phyloP scores from a whole-genome alignment of 2,888 invertebrate species.

The Macrosoma leucophasiata region DNA sequence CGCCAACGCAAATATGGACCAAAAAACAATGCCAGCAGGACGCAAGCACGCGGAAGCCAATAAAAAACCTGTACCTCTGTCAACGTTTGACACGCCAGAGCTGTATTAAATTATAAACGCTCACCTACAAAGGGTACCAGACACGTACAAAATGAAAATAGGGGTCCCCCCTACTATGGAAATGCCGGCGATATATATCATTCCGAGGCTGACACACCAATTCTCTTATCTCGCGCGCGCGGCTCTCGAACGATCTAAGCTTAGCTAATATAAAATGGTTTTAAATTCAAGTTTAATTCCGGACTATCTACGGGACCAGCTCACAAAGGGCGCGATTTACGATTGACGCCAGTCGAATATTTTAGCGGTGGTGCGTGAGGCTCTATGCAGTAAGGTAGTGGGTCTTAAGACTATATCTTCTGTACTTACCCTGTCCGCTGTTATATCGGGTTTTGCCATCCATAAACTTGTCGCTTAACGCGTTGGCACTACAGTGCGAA shows the following conservation, averaged over 20 bases:
- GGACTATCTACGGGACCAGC: conserved; percentile 62
- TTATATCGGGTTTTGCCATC: no score
- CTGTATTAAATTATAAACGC: conserved; percentile 59
- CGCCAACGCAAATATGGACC: no score
- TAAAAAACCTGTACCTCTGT: conserved; percentile 29
- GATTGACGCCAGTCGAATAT: conserved; percentile 70
- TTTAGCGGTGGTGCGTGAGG: conserved; percentile 39
- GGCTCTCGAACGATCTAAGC: conserved; percentile 74
- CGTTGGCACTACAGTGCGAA: no score
- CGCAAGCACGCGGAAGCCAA: no score
- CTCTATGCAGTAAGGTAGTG: conserved; percentile 27
- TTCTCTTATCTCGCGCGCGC: conserved; percentile 86
- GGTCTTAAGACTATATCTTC: no score
- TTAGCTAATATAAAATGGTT: conserved; percentile 77
- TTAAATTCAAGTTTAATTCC: conserved; percentile 76
- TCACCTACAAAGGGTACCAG: conserved; percentile 55
- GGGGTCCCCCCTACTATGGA: conserved; percentile 77
- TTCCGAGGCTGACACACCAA: conserved; percentile 91
- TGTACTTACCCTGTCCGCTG: no score
- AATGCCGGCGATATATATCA: conserved; percentile 94
- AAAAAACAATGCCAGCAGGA: no score
- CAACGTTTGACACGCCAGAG: conserved; percentile 50
- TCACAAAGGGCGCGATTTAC: conserved; percentile 71
- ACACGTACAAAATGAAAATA: conserved; percentile 76
- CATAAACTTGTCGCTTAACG: no score